Conservation (phyloP, 2,797 vertebrate species). For the Notamacropus eugenii region DNA sequence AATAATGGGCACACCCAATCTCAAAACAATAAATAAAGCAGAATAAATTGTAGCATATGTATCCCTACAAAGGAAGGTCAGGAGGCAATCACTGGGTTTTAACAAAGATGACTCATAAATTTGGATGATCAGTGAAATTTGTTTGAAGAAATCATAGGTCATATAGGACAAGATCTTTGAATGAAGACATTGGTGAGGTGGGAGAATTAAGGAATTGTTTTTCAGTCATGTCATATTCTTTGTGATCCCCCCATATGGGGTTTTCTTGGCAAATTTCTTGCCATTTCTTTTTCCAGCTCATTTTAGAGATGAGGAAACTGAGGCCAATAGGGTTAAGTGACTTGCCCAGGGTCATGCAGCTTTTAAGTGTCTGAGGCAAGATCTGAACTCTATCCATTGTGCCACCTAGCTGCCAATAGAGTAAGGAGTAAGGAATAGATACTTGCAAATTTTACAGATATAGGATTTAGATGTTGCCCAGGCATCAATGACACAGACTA, state of each 20-base stretch:
- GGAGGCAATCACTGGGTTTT: neutral
- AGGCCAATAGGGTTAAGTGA: neutral
- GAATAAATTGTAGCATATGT: neutral
- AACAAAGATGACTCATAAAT: neutral
- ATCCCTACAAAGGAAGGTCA: conserved; percentile 41
- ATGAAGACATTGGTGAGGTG: neutral
- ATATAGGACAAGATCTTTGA: neutral
- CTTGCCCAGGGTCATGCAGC: neutral
- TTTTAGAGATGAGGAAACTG: neutral
- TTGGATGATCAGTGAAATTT: neutral
- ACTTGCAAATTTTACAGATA: neutral
- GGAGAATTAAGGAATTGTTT: neutral
- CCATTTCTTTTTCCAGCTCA: neutral
- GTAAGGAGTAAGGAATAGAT: neutral
- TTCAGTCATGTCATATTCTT: neutral
- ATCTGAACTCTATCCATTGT: neutral
- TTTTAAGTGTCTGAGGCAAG: neutral
- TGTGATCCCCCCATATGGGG: no score
- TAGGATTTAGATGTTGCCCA: neutral
- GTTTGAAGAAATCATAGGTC: conserved; percentile 36
- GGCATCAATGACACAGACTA: neutral
- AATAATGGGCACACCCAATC: neutral
- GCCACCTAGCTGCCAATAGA: neutral
- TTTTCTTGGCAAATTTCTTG: neutral
- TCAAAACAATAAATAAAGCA: neutral